These are phyloP conservation scores for Eupithecia exiguata DNA, from an alignment of 2,888 invertebrate genomes.

Conservation along the genomic window DNA sequence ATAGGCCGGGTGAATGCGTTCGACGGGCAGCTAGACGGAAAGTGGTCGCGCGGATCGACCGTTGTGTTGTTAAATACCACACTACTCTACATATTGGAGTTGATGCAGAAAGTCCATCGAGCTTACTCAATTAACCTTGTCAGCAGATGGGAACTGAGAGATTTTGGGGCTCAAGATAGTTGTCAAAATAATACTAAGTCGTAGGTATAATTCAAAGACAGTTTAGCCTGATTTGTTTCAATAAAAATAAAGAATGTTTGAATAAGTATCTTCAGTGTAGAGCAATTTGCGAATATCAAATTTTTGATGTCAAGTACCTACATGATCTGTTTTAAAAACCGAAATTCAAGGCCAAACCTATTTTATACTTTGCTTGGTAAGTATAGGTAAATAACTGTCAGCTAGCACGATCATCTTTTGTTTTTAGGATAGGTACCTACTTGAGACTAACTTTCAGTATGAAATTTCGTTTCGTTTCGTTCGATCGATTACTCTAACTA, in stretches of 20 bases:
- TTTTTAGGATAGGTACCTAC: no score
- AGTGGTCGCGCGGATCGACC: constrained; percentile 75
- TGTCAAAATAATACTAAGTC: not conserved
- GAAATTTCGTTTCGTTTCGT: no score
- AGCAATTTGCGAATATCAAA: not conserved
- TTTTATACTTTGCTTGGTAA: not conserved
- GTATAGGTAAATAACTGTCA: no score
- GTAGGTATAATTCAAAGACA: not conserved
- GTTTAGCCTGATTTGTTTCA: not conserved
- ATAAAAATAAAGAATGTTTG: not conserved
- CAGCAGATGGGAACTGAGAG: constrained; percentile 24
- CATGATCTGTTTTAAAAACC: not conserved
- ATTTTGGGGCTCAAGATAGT: constrained; percentile 12
- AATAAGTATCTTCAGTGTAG: not conserved
- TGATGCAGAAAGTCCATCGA: constrained; percentile 57
- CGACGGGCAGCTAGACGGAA: constrained; percentile 68
- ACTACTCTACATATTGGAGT: constrained; percentile 76
- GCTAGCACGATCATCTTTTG: no score
- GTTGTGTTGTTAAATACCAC: constrained; percentile 79
- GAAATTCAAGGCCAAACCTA: not conserved
- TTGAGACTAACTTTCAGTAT: no score
- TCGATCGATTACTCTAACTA: no score
- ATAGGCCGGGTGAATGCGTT: constrained; percentile 65
- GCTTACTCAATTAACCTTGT: constrained; percentile 33
- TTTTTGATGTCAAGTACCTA: not conserved